Evolutionary conservation across 92 coral and sea anemone genomes (phyloP).

Genomic region (Paragorgia papillata): DNA sequence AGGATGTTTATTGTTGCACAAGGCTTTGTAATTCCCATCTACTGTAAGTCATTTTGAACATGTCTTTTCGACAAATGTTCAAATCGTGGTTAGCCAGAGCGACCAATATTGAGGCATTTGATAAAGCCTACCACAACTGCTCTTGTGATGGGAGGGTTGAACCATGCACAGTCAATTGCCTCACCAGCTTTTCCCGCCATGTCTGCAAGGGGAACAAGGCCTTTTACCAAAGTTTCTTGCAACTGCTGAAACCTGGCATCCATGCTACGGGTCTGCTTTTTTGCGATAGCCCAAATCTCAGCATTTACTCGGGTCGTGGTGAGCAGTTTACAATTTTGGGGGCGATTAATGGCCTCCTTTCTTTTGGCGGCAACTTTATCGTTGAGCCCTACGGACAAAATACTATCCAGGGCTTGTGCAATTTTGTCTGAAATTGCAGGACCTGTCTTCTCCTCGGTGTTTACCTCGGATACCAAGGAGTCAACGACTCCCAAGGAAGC

Average conservation of each 20-base stretch:
- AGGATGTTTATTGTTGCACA: slow-evolving; percentile 38
- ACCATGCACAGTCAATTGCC: no score
- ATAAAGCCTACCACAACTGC: background rate
- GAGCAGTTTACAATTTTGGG: slow-evolving; percentile 43
- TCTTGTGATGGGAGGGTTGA: slow-evolving; percentile 10
- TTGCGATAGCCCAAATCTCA: slow-evolving; percentile 60
- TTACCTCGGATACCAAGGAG: slow-evolving; percentile 52
- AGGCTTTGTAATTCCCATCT: slow-evolving; percentile 37
- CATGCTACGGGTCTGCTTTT: slow-evolving; percentile 36
- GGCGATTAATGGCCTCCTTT: slow-evolving; percentile 43
- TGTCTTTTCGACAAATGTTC: slow-evolving; percentile 18
- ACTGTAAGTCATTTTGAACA: slow-evolving; percentile 52
- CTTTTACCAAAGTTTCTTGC: slow-evolving; percentile 40
- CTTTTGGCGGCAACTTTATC: slow-evolving; percentile 28
- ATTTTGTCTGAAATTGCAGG: slow-evolving; percentile 61
- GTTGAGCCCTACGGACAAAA: slow-evolving; percentile 51
- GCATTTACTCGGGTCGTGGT: slow-evolving; percentile 45
- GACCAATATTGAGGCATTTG: background rate
- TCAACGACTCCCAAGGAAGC: slow-evolving; percentile 30
- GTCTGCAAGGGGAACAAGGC: slow-evolving; percentile 17
- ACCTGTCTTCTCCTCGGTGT: slow-evolving; percentile 50
- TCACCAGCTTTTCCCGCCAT: background rate
- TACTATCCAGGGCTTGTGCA: slow-evolving; percentile 52
- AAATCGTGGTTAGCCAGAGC: slow-evolving; percentile 7
- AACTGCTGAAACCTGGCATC: slow-evolving; percentile 45